Base-by-base conservation (phyloP, 1,140 invertebrate genomes). In the Bombus impatiens region DNA sequence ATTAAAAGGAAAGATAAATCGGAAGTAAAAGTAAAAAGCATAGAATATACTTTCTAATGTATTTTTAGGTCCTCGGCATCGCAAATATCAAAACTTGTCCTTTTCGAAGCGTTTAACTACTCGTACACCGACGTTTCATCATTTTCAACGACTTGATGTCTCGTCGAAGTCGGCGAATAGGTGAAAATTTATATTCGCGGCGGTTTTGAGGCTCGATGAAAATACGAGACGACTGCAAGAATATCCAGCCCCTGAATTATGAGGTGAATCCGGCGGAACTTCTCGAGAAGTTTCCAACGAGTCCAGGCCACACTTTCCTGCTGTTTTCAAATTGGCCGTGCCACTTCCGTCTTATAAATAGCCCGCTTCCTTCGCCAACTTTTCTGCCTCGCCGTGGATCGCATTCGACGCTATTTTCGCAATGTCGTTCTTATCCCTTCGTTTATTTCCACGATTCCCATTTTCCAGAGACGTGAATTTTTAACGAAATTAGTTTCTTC, bases 291-390 rank as follows among this genome's bases (percentile, higher is more conserved):
- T 86, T 89, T 87, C 44, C 53, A 81, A 70, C 75, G 84, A 71
- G 76, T 72, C 74, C 77, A 78, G 62, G 78, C 59, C 88, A 84
- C 78, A 83, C 79, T 90, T 90, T 90, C 86, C 77, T 83, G 59
- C 86, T 84, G 86, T 90, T 90, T 90, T 90, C 83, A 90, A 90
- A 90, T 90, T 90, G 86, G 79, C 82, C 74, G 76, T 87, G 81
- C 82, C 70, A 88, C 89, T 90, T 90, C 86, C 86, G 87, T 79
- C 81, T 84, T 89, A 90, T 90, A 90, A 90, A 90, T 90, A 90
- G 83, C 86, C 68, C 57, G 79, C 86, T 90, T 81, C 82, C 82
- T 80, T 74, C 82, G 70, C 65, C 78, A 83, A 90, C 86, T 90
- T 90, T 89, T 89, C 76, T 84, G 78, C 78, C 88, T 82, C 44